These are phyloP conservation scores for Sphenopsis melanotis DNA, from an alignment of 2,797 vertebrate genomes.

Conservation along the genomic window DNA sequence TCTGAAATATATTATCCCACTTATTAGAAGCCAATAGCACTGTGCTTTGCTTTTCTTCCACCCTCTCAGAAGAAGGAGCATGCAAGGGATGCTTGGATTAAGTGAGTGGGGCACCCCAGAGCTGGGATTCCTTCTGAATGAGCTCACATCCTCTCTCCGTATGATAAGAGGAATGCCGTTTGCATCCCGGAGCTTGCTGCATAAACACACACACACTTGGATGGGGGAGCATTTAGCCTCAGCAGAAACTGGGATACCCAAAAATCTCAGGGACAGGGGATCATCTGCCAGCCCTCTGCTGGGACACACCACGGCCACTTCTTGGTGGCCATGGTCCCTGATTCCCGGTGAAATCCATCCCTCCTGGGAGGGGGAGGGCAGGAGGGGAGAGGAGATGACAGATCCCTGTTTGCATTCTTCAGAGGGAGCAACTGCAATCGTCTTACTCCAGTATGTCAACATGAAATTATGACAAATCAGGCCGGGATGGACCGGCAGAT, in stretches of 20 bases:
- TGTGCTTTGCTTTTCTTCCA: conserved; percentile 20
- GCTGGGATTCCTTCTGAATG: conserved; percentile 87
- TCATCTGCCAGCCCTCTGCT: not conserved
- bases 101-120: conserved; percentile 87
- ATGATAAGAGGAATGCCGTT: conserved; percentile 83
- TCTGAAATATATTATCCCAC: conserved; percentile 43
- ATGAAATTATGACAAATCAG: conserved; percentile 58
- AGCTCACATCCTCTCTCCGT: conserved; percentile 91
- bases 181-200: conserved; percentile 57
- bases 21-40: conserved; percentile 45
- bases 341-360: not conserved
- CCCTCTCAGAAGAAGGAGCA: conserved; percentile 72
- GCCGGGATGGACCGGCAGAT: conserved; percentile 18
- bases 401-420: conserved; percentile 54
- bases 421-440: conserved; percentile 54
- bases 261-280: not conserved
- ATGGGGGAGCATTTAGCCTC: conserved; percentile 61
- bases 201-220: conserved; percentile 40
- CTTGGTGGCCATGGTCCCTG: not conserved
- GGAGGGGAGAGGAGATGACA: not conserved
- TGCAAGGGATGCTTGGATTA: conserved; percentile 85
- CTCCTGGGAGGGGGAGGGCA: not conserved
- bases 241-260: not conserved
- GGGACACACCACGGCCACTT: not conserved
- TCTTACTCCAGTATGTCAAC: conserved; percentile 56